Conservation (phyloP, 2,888 invertebrate genomes). For the Rhorus exstirpatorius region DNA sequence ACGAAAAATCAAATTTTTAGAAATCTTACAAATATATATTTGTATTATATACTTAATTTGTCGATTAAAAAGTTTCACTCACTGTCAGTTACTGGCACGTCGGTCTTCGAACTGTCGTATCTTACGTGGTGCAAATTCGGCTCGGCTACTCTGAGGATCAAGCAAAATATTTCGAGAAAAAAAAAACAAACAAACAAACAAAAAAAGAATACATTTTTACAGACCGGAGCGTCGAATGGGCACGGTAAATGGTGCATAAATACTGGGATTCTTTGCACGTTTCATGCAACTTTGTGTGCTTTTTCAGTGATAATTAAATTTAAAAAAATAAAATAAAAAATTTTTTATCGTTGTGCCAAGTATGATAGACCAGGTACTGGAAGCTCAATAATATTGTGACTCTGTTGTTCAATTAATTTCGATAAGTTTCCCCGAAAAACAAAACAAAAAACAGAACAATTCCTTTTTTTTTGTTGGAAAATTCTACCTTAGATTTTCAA, state of each 20-base stretch:
- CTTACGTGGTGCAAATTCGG: slow-evolving; percentile 65
- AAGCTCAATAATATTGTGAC: not conserved
- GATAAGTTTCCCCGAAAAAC: too few relatives aligned
- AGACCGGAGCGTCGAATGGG: too few relatives aligned
- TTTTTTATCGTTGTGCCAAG: too few relatives aligned
- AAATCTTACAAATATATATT: not conserved
- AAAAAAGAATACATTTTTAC: too few relatives aligned
- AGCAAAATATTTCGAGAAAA: not conserved
- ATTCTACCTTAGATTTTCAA: slow-evolving; percentile 23
- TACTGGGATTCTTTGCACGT: too few relatives aligned
- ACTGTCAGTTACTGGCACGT: slow-evolving; percentile 71
- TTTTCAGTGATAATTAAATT: too few relatives aligned
- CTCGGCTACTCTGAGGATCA: slow-evolving; percentile 72
- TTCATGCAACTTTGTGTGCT: too few relatives aligned
- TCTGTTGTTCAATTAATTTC: not conserved
- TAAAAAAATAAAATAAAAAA: too few relatives aligned
- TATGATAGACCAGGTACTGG: too few relatives aligned
- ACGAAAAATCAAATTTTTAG: too few relatives aligned
- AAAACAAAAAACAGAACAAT: slow-evolving; percentile 4
- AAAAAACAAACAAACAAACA: too few relatives aligned
- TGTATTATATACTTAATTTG: not conserved
- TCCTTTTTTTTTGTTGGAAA: not conserved
- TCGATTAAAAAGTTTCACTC: slow-evolving; percentile 62
- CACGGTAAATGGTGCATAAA: too few relatives aligned
- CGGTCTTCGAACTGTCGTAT: slow-evolving; percentile 70